phyloP scores from a whole-genome alignment of 2,888 invertebrate genomes.

The Orthosia gothica region DNA sequence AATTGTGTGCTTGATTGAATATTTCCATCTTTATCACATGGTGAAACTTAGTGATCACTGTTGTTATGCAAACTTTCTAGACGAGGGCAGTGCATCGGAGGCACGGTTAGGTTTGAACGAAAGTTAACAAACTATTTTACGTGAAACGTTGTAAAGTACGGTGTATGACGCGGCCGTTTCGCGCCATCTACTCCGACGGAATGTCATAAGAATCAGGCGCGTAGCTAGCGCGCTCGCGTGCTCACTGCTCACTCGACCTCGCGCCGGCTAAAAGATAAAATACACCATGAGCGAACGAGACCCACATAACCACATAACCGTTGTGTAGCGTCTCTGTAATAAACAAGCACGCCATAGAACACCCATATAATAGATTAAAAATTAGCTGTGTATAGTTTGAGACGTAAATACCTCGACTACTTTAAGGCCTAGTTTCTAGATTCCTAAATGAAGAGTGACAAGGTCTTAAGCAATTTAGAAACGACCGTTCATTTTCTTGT shows the following conservation, averaged over 20 bases:
- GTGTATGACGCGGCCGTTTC: slow-evolving; percentile 79
- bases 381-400: slow-evolving; percentile 28
- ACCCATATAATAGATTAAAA: slow-evolving; percentile 43
- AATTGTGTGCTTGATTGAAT: slow-evolving; percentile 70
- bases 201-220: slow-evolving; percentile 68
- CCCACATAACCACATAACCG: slow-evolving; percentile 55
- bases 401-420: not conserved
- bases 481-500: slow-evolving; percentile 19
- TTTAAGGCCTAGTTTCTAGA: slow-evolving; percentile 17
- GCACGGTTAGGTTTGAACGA: slow-evolving; percentile 71
- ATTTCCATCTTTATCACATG: slow-evolving; percentile 73
- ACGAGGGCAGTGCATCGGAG: slow-evolving; percentile 38
- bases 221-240: slow-evolving; percentile 63
- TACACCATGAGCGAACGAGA: slow-evolving; percentile 75
- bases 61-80: slow-evolving; percentile 37
- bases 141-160: slow-evolving; percentile 70
- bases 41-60: slow-evolving; percentile 58
- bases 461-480: slow-evolving; percentile 8
- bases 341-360: slow-evolving; percentile 39
- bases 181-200: slow-evolving; percentile 79
- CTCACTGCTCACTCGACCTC: slow-evolving; percentile 61
- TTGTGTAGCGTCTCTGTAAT: slow-evolving; percentile 64
- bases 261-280: slow-evolving; percentile 73
- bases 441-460: slow-evolving; percentile 28
- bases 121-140: slow-evolving; percentile 76